Evolutionary conservation across 1,140 invertebrate species (phyloP).

Genomic region (Penaeus vannamei): DNA sequence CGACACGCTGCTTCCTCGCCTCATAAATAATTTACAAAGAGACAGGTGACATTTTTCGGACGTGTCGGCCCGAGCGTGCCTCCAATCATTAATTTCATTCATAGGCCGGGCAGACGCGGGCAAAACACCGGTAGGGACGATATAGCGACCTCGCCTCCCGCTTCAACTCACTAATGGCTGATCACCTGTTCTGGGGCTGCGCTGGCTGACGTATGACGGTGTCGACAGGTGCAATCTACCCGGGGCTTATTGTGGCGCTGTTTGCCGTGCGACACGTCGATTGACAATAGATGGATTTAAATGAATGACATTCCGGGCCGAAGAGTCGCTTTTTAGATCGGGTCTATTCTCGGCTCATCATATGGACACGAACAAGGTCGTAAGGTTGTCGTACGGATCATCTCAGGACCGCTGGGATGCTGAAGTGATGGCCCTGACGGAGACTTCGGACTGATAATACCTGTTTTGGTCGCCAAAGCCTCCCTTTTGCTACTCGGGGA

Average conservation of each 20-base stretch:
- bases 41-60: too few relatives aligned
- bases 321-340: neutral
- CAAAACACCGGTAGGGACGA: neutral
- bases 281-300: neutral
- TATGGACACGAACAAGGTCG: neutral
- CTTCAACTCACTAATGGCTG: neutral
- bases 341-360: neutral
- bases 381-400: constrained; percentile 27
- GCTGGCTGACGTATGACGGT: constrained; percentile 31
- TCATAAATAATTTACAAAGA: too few relatives aligned
- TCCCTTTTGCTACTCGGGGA: neutral
- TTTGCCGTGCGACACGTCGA: too few relatives aligned
- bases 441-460: constrained; percentile 7
- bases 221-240: constrained; percentile 1
- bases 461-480: neutral
- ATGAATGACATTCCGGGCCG: neutral
- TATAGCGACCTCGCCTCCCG: neutral
- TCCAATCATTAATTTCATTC: too few relatives aligned
- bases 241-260: neutral
- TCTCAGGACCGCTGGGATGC: constrained; percentile 17
- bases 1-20: too few relatives aligned
- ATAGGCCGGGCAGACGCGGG: neutral
- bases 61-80: too few relatives aligned
- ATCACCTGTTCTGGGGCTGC: constrained; percentile 4
- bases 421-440: neutral